Base-by-base conservation (phyloP, 2,888 invertebrate species). In the Tenthredo mesomela region DNA sequence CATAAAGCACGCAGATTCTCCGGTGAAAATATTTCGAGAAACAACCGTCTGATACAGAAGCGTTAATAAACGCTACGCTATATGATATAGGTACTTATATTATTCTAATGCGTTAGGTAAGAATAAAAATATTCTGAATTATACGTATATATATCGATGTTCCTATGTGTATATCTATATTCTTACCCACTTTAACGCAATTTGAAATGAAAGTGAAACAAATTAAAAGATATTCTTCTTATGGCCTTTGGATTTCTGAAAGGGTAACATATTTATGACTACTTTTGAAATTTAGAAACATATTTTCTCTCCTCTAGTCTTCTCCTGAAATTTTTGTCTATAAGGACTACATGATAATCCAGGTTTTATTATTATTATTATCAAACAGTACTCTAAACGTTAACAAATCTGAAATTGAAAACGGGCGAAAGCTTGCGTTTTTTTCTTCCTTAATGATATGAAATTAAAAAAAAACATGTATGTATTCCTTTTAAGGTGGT, bases 1-100 rank as follows among this genome's bases (percentile, higher is more conserved):
- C 87, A 92, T 93, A 84, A 93, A 92, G 87, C 93, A 93, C 86
- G 92, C 93, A 43, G 93, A 93, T 85, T 92, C 93, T 37, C 91
- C 93, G 84, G 92, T 93, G 75, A 93, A 93, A 88, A 93, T 94
- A 84, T 94, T 94, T 86, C 93, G 93, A 21, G 94, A 94, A 86
- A 94, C 94, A 65, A 93, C 93, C 58, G 93, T 94, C 86, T 94
- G 90, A 92, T 90, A 82, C 47, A 54, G 18, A 58, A 78, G 33
- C 37, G 37, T 50, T 37, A 15, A 77, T 75, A n/a, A n/a, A 15
- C 37, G 25, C 15, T 15, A 47, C n/a, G 40, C 10, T 71, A 37
- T 71, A 71, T 71, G 18, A 40, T 33, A 71, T 71, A 40, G n/a
- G 21, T 54, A 71, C 18, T 40, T 71, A 40, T 54, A 40, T 54